Evolutionary conservation across 2,797 vertebrate genomes (phyloP), one percentile per base, ranked within the genome.

Genomic region (Myiotriccus ornatus): DNA sequence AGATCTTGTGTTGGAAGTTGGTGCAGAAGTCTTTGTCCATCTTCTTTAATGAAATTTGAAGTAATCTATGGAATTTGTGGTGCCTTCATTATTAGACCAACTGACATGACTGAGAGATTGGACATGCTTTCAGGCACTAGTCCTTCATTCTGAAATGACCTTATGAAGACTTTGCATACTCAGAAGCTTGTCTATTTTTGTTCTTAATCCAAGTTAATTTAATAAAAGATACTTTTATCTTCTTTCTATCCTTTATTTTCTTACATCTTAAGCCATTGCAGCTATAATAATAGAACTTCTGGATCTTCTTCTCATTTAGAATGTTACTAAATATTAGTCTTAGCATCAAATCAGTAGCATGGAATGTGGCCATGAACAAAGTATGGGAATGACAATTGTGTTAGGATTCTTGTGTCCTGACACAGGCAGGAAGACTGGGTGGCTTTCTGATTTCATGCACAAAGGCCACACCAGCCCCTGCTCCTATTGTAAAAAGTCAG

Each of bases 271-370:
- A 96, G 70, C 90, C 44, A 41, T 52, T 94, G 57, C 57, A 91
- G 79, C 89, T 95, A 84, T 86, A 93, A 93, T 35, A 94, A 71
- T 90, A 81, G 79, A 91, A 81, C 37, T 91, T 83, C 41, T 87
- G 59, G 25, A 53, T 89, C 53, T 46, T 90, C 59, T 63, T 89
- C 41, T 77, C 9, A 2, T 89, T 87, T 94, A 68, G 39, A 90
- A 74, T 67, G 21, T 41, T 91, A 56, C 43, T 84, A 91, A 92
- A 53, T 91, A 71, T 65, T 78, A 87, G 39, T 87, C 70, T 89
- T 92, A 92, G 55, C 55, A 78, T 91, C 91, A 91, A 24, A 83
- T 75, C 47, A 67, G 55, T 64, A 79, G 34, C 11, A 50, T 67
- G 86, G 78, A 81, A 89, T 78, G 43, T 85, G 73, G 27, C n/a